A percentile compares a stretch with the other conserved stretches of the same genome.
phyloP scores from a whole-genome alignment of 2,888 invertebrate species.

The Drosophila peninsularis region DNA sequence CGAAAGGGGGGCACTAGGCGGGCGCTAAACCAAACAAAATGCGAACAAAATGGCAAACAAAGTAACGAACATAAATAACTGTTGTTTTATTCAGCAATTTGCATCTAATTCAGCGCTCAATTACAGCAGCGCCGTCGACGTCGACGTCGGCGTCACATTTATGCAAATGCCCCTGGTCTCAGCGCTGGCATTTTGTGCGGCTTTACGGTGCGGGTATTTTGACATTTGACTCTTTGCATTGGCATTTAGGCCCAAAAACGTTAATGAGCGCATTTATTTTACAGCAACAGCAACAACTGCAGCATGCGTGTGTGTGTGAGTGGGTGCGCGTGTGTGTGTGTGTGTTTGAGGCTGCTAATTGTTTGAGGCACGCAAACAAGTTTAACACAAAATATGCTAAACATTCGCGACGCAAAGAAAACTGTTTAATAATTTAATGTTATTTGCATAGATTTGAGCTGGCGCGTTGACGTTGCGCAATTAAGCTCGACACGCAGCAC shows the following conservation, averaged over 20 bases:
- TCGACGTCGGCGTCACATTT: constrained; percentile 30
- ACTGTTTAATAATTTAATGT: constrained; percentile 76
- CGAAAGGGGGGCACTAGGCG: constrained; percentile 5
- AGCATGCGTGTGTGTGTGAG: constrained; percentile 11
- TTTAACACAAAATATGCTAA: constrained; percentile 75
- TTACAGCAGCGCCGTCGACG: constrained; percentile 52
- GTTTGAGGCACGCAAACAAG: constrained; percentile 81
- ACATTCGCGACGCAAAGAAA: constrained; percentile 59
- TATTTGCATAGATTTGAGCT: constrained; percentile 72
- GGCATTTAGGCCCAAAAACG: constrained; percentile 56
- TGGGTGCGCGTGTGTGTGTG: constrained; percentile 24
- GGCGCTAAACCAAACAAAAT: constrained; percentile 22
- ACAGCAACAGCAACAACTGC: constrained; percentile 29
- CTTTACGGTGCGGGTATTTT: constrained; percentile 42
- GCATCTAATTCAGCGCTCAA: constrained; percentile 74
- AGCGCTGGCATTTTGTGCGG: constrained; percentile 50
- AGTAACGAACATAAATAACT: constrained; percentile 70
- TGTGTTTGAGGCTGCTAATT: constrained; percentile 65
- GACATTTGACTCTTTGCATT: constrained; percentile 51
- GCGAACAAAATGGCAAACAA: constrained; percentile 49
- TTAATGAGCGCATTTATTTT: constrained; percentile 71
- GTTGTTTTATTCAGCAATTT: constrained; percentile 74
- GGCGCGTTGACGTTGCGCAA: constrained; percentile 67
- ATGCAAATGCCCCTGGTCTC: constrained; percentile 61
- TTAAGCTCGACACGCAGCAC: constrained; percentile 69